Evolutionary conservation across 2,888 invertebrate species (phyloP), one percentile per base, ranked within the genome.

Genomic region (Thymelicus sylvestris): DNA sequence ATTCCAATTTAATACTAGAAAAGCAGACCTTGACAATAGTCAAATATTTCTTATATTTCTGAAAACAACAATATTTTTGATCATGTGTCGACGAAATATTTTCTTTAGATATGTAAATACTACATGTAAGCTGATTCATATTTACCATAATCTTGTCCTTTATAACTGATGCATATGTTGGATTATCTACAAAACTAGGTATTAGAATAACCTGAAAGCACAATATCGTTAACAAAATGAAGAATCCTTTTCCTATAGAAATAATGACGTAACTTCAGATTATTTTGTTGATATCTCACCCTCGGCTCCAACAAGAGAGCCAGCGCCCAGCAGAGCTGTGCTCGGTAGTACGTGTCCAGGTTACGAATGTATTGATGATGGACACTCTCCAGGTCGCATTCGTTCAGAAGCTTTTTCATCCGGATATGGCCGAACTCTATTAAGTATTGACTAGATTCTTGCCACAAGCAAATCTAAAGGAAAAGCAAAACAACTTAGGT

Each of bases 301-400:
- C 86, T 83, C 0, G 92, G 91, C 69, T 92, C 92, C 72, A 91
- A 64, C 6, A 92, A 77, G 63, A 87, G 67, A 0, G 89, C 91
- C 12, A 92, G 76, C 0, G 92, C 92, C 92, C 92, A 92, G 74
- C 91, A 90, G n/a, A 92, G 82, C 79, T 92, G 92, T 2, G 91
- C 90, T 41, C 79, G 81, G 75, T 88, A 92, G 74, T 89, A 92
- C 0, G 72, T 39, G 67, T 81, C 84, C 50, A 92, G 67, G 38
- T 85, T 74, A 5, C 78, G 74, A 3, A 91, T 80, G 24, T 81
- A 75, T 39, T 79, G 78, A 12, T 83, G 31, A 0, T 75, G 75
- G 7, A 90, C 87, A 0, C 19, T 24, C 0, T 81, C 77, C 72
- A 92, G 73, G 70, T 88, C 80, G 47, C 92, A 89, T 13, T 89